phyloP scores from a whole-genome alignment of 2,797 vertebrate species.

The Octomys mimax region DNA sequence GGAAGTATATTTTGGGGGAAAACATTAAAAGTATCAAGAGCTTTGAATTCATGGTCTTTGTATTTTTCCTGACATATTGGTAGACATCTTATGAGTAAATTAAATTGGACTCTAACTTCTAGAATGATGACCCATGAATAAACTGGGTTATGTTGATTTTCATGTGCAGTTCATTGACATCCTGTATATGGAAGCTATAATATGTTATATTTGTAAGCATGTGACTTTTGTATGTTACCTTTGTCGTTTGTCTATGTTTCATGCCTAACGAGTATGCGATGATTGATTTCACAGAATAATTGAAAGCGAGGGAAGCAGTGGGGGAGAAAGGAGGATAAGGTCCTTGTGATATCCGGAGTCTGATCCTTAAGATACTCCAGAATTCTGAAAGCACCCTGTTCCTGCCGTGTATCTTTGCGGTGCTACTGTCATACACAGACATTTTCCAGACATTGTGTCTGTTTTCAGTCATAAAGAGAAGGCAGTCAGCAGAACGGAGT shows the following conservation, averaged over 20 bases:
- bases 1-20: constrained; percentile 81
- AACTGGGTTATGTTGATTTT: constrained; percentile 80
- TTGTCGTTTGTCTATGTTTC: constrained; percentile 79
- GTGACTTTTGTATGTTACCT: constrained; percentile 67
- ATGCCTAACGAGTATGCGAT: constrained; percentile 70
- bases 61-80: constrained; percentile 72
- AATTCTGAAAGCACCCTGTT: not conserved
- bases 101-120: constrained; percentile 70
- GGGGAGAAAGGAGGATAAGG: not conserved
- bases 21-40: constrained; percentile 62
- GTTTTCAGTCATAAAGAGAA: constrained; percentile 47
- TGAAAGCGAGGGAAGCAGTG: not conserved
- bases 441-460: constrained; percentile 38
- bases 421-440: not conserved
- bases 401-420: not conserved
- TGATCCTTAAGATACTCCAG: constrained; percentile 79
- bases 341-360: constrained; percentile 43
- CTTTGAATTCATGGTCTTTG: constrained; percentile 58
- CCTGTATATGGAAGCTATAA: not conserved
- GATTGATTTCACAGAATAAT: constrained; percentile 78
- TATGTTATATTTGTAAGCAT: not conserved
- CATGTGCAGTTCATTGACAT: constrained; percentile 79
- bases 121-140: constrained; percentile 71
- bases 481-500: constrained; percentile 15
- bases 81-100: constrained; percentile 62